Evolutionary conservation across 2,797 vertebrate genomes (phyloP), one percentile per base, ranked within the genome.

Genomic region (Cuculus canorus): DNA sequence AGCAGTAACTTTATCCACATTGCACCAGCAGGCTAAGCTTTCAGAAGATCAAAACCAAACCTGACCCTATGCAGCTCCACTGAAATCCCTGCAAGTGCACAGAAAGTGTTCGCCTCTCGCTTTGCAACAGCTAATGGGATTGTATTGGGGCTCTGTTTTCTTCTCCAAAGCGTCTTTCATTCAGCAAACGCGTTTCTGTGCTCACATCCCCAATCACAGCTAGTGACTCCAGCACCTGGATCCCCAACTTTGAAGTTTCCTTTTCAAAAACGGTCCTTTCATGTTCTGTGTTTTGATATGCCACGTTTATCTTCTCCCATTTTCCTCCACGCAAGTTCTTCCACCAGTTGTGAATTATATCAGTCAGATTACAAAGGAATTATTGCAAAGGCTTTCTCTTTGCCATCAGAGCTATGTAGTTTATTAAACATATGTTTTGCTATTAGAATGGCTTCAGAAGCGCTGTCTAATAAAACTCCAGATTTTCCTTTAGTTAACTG

Each of bases 401-500:
- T 57, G 61, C 64, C 45, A 27, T 53, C 60, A 73, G 57, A 33
- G 35, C 63, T 73, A 85, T 5, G 15, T 35, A 82, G 71, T 84
- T 95, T 94, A 86, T 88, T 82, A 94, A 88, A 76, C 77, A 53
- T 73, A 82, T 28, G 33, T 70, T 85, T 85, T 93, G 25, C 60
- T 90, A 68, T 37, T 60, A 66, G 61, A 73, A 13, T 33, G 28
- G 71, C 71, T 80, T 93, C 81, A 80, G 86, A 95, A 85, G 86
- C 41, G 10, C 35, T 53, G 60, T 17, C 66, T 90, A 79, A 90
- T 33, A 94, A 92, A 82, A 22, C 4, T 17, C 7, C 19, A 14
- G 14, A 19, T 92, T 82, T 69, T 57, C 52, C 75, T 88, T 72
- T 47, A 82, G 47, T 50, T 91, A 93, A 76, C 43, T 64, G 76